Conservation (phyloP, 2,797 vertebrate genomes). For the Neosilurus mollespiculum region DNA sequence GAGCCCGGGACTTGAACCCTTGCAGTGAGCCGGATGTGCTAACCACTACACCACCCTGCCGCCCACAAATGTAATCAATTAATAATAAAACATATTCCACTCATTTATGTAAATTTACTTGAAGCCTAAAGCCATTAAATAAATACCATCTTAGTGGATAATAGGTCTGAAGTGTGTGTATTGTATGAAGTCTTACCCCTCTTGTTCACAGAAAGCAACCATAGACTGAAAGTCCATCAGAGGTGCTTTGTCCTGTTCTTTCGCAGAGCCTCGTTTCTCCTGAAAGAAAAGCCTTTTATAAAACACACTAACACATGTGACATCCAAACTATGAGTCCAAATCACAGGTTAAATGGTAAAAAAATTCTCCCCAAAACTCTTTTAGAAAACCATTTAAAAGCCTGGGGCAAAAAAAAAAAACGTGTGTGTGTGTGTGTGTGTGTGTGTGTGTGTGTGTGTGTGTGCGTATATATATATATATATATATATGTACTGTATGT, state of each 20-base stretch:
- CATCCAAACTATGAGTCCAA: neutral
- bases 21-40: no score
- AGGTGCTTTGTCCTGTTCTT: slow-evolving; percentile 81
- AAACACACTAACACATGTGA: neutral
- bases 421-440: no score
- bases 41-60: no score
- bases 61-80: neutral
- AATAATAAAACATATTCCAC: neutral
- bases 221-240: slow-evolving; percentile 87
- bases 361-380: no score
- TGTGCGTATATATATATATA: no score
- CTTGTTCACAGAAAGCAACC: slow-evolving; percentile 85
- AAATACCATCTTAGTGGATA: neutral
- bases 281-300: slow-evolving; percentile 58
- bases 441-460: no score
- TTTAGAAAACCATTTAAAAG: no score
- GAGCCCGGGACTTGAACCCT: no score
- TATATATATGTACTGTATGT: no score
- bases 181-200: slow-evolving; percentile 75
- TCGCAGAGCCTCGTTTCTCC: slow-evolving; percentile 84
- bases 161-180: neutral
- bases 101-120: neutral
- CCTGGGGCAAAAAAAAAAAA: no score
- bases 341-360: neutral
- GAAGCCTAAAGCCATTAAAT: neutral